Evolutionary conservation across 2,113 vertebrate genomes (phyloP).

Genomic region (Bungarus multicinctus): DNA sequence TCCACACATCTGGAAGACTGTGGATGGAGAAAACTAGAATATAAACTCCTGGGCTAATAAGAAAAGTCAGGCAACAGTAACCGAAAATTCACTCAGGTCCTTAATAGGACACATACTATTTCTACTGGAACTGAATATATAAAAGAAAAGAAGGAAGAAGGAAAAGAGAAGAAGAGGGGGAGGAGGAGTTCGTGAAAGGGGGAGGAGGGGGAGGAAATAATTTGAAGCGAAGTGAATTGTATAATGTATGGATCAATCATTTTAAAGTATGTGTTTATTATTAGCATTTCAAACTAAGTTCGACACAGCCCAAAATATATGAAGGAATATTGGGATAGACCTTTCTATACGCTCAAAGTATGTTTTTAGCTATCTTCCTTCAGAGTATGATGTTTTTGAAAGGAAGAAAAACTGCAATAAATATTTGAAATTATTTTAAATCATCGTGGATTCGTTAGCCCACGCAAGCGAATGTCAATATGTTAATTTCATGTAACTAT

Average conservation of each 20-base stretch:
- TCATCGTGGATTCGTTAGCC: neutral
- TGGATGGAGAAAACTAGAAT: neutral
- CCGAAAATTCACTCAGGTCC: neutral
- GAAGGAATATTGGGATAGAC: neutral
- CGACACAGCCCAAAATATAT: neutral
- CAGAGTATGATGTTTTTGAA: neutral
- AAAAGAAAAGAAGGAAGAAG: neutral
- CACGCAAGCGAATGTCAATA: neutral
- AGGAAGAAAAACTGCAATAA: neutral
- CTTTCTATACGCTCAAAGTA: neutral
- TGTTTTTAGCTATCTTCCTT: neutral
- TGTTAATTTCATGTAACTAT: neutral
- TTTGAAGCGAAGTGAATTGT: neutral
- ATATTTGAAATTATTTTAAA: neutral
- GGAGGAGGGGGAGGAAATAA: neutral
- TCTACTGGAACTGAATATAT: neutral
- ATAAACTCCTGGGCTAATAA: neutral
- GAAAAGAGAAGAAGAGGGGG: neutral
- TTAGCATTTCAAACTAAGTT: neutral
- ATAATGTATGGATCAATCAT: neutral
- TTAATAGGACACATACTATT: neutral
- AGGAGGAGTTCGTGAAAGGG: neutral
- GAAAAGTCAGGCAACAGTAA: neutral
- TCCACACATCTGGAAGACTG: neutral
- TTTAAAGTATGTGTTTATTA: neutral